phyloP scores from a whole-genome alignment of 2,888 invertebrate species.

The Linhomoeus sp. region DNA sequence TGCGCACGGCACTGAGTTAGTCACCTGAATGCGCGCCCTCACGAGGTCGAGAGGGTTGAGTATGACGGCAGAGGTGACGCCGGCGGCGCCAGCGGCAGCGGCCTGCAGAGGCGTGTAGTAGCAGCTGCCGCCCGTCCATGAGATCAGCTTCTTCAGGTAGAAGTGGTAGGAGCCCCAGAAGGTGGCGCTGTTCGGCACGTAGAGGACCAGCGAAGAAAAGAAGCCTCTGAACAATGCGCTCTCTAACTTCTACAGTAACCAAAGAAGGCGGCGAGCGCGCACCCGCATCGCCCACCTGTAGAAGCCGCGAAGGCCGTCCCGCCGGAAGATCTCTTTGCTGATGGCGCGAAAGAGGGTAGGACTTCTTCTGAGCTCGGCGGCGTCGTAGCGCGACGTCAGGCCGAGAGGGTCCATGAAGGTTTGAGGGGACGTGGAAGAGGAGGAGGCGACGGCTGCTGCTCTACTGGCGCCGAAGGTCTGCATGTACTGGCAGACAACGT shows the following conservation, averaged over 20 bases:
- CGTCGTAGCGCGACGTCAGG: not conserved
- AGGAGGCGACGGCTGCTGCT: not conserved
- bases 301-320: constrained; percentile 66
- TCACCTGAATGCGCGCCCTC: constrained; percentile 67
- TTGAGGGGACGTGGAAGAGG: too few species aligned
- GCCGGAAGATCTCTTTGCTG: constrained; percentile 45
- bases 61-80: constrained; percentile 70
- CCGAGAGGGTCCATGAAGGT: not conserved
- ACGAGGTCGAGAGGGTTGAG: constrained; percentile 92
- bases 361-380: not conserved
- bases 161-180: constrained; percentile 87
- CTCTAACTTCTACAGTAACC: too few species aligned
- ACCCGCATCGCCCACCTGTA: constrained; percentile 52
- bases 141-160: not conserved
- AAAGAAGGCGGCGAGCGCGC: too few species aligned
- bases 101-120: constrained; percentile 65
- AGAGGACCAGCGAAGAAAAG: constrained; percentile 68
- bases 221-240: too few species aligned
- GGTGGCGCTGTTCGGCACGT: constrained; percentile 85
- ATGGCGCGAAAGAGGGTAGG: constrained; percentile 2
- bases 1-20: too few species aligned
- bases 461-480: not conserved
- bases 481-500: constrained; percentile 65
- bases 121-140: constrained; percentile 42
- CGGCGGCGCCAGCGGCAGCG: constrained; percentile 69